Evolutionary conservation across 1,140 invertebrate genomes (phyloP).

Genomic region (Globodera rostochiensis): DNA sequence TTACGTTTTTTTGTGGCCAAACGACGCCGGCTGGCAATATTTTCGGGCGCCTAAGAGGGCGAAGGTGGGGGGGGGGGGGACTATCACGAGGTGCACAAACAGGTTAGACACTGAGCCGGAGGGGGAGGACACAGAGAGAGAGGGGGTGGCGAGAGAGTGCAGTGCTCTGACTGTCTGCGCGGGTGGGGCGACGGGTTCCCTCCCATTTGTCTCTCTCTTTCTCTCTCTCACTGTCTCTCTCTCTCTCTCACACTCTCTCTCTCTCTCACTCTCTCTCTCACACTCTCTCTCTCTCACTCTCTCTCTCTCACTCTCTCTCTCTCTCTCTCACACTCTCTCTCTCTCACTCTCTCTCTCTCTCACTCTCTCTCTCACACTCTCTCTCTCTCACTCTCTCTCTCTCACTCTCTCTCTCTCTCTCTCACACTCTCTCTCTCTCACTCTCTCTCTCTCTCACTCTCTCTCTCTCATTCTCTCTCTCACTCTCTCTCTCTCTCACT

Average conservation of each 20-base stretch:
- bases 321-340: background rate
- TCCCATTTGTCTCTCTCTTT: no score
- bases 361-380: background rate
- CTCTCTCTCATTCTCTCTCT: background rate
- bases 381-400: background rate
- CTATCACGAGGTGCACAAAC: background rate
- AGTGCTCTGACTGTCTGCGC: background rate
- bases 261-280: background rate
- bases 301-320: no score
- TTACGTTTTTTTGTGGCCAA: background rate
- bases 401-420: background rate
- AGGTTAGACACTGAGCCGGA: no score
- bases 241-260: background rate
- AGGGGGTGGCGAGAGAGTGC: background rate
- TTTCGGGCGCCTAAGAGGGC: background rate
- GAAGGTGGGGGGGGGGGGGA: background rate
- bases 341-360: background rate
- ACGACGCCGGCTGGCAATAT: background rate
- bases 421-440: background rate
- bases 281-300: background rate
- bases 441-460: background rate
- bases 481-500: background rate
- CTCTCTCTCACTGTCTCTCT: background rate
- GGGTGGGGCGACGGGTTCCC: no score
- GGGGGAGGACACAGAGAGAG: background rate